Evolutionary conservation across 2,797 vertebrate genomes (phyloP), one percentile per base, ranked within the genome.

Genomic region (Cetoscarus ocellatus): DNA sequence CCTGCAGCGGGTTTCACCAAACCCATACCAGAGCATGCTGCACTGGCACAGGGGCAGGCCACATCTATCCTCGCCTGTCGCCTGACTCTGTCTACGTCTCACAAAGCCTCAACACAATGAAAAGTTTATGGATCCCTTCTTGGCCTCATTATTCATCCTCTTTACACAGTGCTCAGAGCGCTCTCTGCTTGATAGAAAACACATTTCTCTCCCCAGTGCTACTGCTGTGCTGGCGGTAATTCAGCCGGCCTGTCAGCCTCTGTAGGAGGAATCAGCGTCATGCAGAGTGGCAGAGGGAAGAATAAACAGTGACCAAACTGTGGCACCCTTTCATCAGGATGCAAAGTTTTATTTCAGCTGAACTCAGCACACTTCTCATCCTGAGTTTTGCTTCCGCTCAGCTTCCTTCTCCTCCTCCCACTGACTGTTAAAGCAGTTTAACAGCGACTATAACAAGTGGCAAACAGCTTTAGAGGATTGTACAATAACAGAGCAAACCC

Each of bases 41-140:
- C 43, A 53, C 52, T 63, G 79, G 81, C 61, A 43, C n/a, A 34
- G 18, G 62, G 60, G 73, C 75, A 58, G 51, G 68, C 76, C 72
- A 71, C 85, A 68, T 77, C 73, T 74, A 60, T 71, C 73, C 82
- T 81, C 47, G 55, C 71, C 77, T 11, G 77, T 86, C 70, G 62
- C 67, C 73, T 81, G 79, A 77, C 70, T 85, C 72, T 81, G 79
- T 79, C 70, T 85, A 72, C 3, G 53, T 78, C 81, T 84, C 79
- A 57, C 62, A 53, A 64, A 79, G 73, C 67, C 70, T 61, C 73
- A 79, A 80, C 74, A 87, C 82, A 91, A 89, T 91, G 86, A 91
- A 91, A 91, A 69, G 70, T 91, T 92, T 91, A 93, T 73, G 67
- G 88, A 73, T 86, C 89, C 80, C 69, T 85, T 84, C 87, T 88